These are phyloP conservation scores for Atherix ibis DNA, from an alignment of 2,888 invertebrate genomes.

Conservation along the genomic window DNA sequence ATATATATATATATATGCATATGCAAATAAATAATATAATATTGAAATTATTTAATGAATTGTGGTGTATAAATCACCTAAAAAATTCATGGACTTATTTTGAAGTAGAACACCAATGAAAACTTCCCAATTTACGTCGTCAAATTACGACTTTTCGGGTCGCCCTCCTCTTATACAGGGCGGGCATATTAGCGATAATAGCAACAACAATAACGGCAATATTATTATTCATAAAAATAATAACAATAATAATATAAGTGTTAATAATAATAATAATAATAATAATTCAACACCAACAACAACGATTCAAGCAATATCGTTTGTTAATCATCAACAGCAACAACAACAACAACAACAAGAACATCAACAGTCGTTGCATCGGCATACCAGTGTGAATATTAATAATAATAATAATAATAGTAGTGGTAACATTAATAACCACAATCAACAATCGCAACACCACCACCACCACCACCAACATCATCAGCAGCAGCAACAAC, in stretches of 20 bases:
- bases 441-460: conserved; percentile 6
- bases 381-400: too few species aligned
- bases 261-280: conserved; percentile 2
- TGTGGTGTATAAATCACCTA: too few species aligned
- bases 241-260: conserved; percentile 6
- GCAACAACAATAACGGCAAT: conserved; percentile 5
- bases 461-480: conserved; percentile 9
- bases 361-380: conserved; percentile 9
- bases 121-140: conserved; percentile 21
- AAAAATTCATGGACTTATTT: too few species aligned
- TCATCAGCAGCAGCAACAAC: conserved; percentile 10
- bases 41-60: too few species aligned
- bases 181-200: conserved; percentile 11
- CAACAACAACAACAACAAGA: conserved; percentile 10
- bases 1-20: too few species aligned
- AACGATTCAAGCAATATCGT: conserved; percentile 6
- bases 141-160: conserved; percentile 21
- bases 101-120: conserved; percentile 18
- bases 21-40: too few species aligned
- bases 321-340: conserved; percentile 8
- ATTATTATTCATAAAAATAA: conserved; percentile 1
- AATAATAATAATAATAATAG: too few species aligned
- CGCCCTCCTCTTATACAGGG: conserved; percentile 19
- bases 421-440: conserved; percentile 1
- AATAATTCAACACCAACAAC: conserved; percentile 5